phyloP scores from a whole-genome alignment of 2,888 invertebrate genomes.

The Cephus spinipes region DNA sequence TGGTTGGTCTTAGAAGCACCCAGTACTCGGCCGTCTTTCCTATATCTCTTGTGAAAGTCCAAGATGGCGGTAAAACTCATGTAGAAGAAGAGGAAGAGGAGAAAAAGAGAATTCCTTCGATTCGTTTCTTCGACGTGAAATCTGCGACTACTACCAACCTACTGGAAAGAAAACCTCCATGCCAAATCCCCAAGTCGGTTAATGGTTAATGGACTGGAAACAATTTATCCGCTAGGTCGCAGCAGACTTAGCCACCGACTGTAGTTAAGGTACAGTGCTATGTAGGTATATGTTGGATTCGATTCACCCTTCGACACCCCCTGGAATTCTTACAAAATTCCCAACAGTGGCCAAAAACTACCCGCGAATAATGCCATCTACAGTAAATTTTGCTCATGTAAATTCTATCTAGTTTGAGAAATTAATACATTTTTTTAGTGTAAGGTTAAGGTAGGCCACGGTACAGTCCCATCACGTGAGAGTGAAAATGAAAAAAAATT shows the following conservation, averaged over 20 bases:
- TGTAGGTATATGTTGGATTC: background rate
- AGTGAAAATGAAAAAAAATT: no score
- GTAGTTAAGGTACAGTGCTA: constrained; percentile 1
- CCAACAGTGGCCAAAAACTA: background rate
- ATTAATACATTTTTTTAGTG: no score
- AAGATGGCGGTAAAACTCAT: constrained; percentile 22
- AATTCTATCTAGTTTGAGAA: no score
- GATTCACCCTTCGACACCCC: constrained; percentile 17
- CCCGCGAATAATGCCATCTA: no score
- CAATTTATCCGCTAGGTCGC: constrained; percentile 53
- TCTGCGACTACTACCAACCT: constrained; percentile 1
- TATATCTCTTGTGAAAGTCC: constrained; percentile 30
- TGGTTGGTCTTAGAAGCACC: constrained; percentile 28
- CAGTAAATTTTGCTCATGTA: no score
- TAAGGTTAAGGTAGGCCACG: no score
- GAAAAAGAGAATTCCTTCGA: constrained; percentile 32
- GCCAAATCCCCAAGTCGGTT: constrained; percentile 53
- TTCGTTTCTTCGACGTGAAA: constrained; percentile 29
- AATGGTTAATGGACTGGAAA: constrained; percentile 62
- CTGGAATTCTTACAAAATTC: constrained; percentile 1
- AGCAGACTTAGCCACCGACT: constrained; percentile 6
- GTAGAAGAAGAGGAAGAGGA: constrained; percentile 16
- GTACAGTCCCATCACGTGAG: no score
- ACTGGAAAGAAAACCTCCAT: constrained; percentile 46
- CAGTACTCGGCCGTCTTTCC: constrained; percentile 33